These are phyloP conservation scores for Smithornis capensis DNA, from an alignment of 2,113 vertebrate genomes.

Conservation along the genomic window DNA sequence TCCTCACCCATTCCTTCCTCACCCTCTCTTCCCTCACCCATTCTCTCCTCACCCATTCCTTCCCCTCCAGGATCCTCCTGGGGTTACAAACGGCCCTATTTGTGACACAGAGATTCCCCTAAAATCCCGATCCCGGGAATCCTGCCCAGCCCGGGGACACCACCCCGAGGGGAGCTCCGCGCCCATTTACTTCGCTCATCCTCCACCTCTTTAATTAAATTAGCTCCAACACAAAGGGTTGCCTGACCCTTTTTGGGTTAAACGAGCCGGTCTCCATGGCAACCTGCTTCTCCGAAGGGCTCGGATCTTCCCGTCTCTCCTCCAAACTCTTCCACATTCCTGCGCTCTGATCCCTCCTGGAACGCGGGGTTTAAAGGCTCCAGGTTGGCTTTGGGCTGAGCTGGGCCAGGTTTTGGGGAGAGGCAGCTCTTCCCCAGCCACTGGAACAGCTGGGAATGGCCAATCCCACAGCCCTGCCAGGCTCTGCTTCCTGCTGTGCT, in stretches of 20 bases:
- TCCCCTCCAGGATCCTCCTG: not conserved
- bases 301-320: not conserved
- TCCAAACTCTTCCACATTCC: not conserved
- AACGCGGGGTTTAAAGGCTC: not conserved
- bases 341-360: not conserved
- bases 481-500: not conserved
- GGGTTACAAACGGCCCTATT: not conserved
- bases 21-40: too few species aligned
- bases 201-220: constrained; percentile 32
- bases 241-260: constrained; percentile 49
- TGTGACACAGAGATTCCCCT: not conserved
- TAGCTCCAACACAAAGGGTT: not conserved
- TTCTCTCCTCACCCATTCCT: rapidly evolving
- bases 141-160: not conserved
- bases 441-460: rapidly evolving
- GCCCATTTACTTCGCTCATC: not conserved
- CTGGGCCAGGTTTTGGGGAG: rapidly evolving
- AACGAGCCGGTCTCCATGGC: constrained; percentile 35
- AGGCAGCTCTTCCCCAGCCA: not conserved
- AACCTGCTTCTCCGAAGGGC: constrained; percentile 1
- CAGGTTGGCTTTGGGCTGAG: not conserved
- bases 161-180: rapidly evolving
- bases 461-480: not conserved
- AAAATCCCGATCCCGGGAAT: rapidly evolving
- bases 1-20: rapidly evolving